Base-by-base conservation (phyloP, 2,113 vertebrate species). In the Gracilinanus agilis region DNA sequence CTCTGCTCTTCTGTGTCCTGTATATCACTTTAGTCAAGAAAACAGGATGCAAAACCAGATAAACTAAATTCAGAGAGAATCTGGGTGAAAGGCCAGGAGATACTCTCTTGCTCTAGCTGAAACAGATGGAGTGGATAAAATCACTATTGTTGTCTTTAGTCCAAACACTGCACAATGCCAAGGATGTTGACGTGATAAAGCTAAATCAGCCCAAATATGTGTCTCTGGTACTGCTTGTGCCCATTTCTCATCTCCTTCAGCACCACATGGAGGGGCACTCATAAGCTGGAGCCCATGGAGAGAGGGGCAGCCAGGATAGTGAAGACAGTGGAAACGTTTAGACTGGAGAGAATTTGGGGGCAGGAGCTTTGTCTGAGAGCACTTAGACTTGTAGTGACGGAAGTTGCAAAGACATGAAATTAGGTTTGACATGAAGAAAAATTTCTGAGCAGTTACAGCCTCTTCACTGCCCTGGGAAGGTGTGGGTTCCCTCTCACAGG, bases 41-140 rank as follows among this genome's bases (percentile, higher is more conserved):
- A 54, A 88, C 90, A 96, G 55, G 90, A 96, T 91, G 67, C 55
- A 90, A 53, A 91, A 89, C 93, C n/a, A 94, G 94, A 93, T 21
- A 54, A 92, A 96, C 96, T 54, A 94, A 93, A 95, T 94, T 55
- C 67, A 55, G 90, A 5, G 93, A 88, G 96, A 97, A 93, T 95
- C 2, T 53, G 61, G 93, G 89, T 3, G 12, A 61, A n/a, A 96
- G 54, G 40, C 12, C 93, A 89, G 91, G 91, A 58, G 93, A 94
- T 8, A 93, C 44, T 89, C 88, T n/a, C 89, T 25, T 92, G 92
- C 34, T 9, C 89, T 61, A 95, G 54, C 90, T 53, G 95, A 95
- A 95, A 96, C 92, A 95, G 89, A 95, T 93, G 91, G 53, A 40
- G 56, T 0, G 88, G 92, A 95, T 96, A 93, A 97, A 94, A 91